Evolutionary conservation across 2,888 invertebrate genomes (phyloP), one percentile per base, ranked within the genome.

Genomic region (Oxystoma pomonae): DNA sequence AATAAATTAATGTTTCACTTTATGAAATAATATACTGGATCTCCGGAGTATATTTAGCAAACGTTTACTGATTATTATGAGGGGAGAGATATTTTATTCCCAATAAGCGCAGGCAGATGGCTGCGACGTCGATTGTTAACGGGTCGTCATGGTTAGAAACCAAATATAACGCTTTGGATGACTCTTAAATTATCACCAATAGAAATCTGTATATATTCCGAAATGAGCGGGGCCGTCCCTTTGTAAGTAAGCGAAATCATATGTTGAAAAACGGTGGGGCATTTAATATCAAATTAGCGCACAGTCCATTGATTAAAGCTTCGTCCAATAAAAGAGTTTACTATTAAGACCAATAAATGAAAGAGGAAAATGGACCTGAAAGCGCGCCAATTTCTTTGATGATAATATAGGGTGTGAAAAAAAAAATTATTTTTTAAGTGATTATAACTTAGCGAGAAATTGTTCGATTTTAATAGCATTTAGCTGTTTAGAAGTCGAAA

Each of bases 251-350:
- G 35, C 12, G 35, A 35, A 35, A 35, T 35, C 35, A 35, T 35
- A 35, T 35, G 35, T 35, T 35, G 35, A 35, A 35, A 35, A 35
- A 35, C 35, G 35, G 12, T 35, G 35, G 35, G 35, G 35, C 76
- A 72, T 77, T 79, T 79, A 79, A 78, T 78, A 78, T 78, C 79
- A 78, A 79, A 79, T 79, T 79, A 79, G 78, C 73, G 69, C 73
- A 77, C 76, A 75, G 75, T 75, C 76, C 76, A 77, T 77, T 77
- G 75, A 74, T 72, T 72, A 67, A 65, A 66, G 61, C 35, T 35
- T 12, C 35, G 35, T 35, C 35, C 35, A 35, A 35, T 35, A 35
- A 35, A 35, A 35, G 35, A 35, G 35, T 35, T 35, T 35, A 12
- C 35, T 3, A 35, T 35, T 35, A 35, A 12, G 35, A 35, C 35